phyloP scores from a whole-genome alignment of 2,113 vertebrate genomes.

The Peromyscus leucopus region DNA sequence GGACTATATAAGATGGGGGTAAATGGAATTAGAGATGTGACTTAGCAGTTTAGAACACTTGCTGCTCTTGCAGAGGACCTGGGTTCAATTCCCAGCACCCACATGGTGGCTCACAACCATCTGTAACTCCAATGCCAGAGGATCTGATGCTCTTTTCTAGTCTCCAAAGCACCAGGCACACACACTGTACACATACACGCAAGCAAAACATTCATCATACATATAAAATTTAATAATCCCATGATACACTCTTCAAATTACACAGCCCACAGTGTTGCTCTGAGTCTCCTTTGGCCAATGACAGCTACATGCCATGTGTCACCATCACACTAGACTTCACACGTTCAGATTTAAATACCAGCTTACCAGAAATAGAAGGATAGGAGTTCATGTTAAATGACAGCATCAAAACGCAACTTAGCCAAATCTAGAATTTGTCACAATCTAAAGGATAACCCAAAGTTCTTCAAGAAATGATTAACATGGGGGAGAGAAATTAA shows the following conservation, averaged over 20 bases:
- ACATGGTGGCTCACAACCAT: background rate
- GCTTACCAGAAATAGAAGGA: background rate
- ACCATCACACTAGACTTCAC: background rate
- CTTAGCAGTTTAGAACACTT: background rate
- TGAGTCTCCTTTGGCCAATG: background rate
- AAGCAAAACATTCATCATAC: background rate
- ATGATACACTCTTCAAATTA: background rate
- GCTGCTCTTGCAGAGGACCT: background rate
- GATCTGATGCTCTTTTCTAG: background rate
- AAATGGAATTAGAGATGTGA: no score
- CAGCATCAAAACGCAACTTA: background rate
- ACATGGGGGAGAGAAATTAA: background rate
- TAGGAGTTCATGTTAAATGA: background rate
- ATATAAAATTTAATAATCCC: background rate
- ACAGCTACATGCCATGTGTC: background rate
- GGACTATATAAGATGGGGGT: background rate
- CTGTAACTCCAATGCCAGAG: background rate
- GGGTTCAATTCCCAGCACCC: background rate
- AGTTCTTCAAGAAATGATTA: background rate
- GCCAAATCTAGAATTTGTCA: background rate
- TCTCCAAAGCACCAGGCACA: background rate
- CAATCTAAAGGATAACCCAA: background rate
- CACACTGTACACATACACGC: background rate
- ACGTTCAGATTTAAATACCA: background rate
- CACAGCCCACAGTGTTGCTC: background rate